phyloP scores from a whole-genome alignment of 2,888 invertebrate species.

The Neoitamus cyanurus region DNA sequence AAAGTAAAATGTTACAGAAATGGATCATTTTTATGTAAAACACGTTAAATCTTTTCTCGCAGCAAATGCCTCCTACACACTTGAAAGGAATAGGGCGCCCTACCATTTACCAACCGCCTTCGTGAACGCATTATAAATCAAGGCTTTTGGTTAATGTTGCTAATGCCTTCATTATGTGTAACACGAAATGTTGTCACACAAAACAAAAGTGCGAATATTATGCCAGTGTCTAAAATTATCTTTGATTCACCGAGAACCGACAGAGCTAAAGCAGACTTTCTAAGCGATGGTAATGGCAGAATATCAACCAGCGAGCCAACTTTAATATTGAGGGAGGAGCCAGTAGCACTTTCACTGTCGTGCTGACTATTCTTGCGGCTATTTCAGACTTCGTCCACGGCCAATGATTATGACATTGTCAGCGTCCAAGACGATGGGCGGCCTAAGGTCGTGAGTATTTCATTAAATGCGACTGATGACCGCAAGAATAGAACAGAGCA shows the following conservation, averaged over 20 bases:
- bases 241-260: neutral
- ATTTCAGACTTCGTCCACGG: neutral
- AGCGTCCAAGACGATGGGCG: neutral
- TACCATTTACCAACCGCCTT: no score
- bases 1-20: no score
- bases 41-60: neutral
- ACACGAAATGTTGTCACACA: neutral
- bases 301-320: neutral
- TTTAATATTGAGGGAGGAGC: neutral
- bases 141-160: neutral
- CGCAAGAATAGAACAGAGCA: neutral
- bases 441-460: neutral
- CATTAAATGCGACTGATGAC: neutral
- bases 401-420: neutral
- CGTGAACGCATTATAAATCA: neutral
- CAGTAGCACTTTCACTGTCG: neutral
- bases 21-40: no score
- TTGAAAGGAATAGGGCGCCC: no score
- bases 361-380: neutral
- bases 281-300: neutral
- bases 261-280: neutral
- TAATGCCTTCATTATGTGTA: neutral
- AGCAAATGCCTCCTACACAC: no score
- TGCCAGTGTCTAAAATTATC: neutral
- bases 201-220: neutral